Base-by-base conservation (phyloP, 2,113 vertebrate species). In the Amphiprion ocellaris region DNA sequence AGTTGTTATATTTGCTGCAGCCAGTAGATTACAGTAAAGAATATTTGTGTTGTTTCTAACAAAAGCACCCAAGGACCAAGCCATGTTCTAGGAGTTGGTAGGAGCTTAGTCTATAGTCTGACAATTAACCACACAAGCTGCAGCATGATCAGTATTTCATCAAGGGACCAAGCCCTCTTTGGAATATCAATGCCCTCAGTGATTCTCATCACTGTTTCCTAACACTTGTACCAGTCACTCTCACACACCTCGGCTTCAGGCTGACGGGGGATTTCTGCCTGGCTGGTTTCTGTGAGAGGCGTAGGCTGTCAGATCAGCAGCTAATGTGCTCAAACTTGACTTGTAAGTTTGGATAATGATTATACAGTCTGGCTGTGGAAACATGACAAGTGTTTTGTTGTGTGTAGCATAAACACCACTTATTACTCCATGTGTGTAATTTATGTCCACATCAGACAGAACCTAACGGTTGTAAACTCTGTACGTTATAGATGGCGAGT, bases 201-300 rank as follows among this genome's bases (percentile, higher is more conserved):
- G 49, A 81, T 64, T 67, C 60, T 50, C 39, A 61, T 79, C 10
- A 56, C 3, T 10, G 64, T 85, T 84, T 70, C 76, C 37, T 65
- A 58, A 86, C 68, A 80, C 71, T 74, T 33, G 54, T 10, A 2
- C 63, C 52, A 66, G 61, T 77, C 49, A 17, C 11, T 56, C 55
- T 8, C n/a, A 80, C 85, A 83, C 87, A 19, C 89, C 92, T 83
- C 60, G 54, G 68, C 90, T 82, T 65, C 64, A 61, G 88, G 86
- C 81, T 23, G 53, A 6, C 46, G 55, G 55, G 1, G 10, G 83
- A 77, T 83, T 86, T 91, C 63, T 72, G 83, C 68, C 59, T 24
- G 73, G 83, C 89, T 87, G 84, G 77, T 90, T 92, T 81, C 30
- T 76, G 58, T 78, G 41, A 10, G 54, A 86, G 91, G 72, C 9